Evolutionary conservation across 2,888 invertebrate species (phyloP).

Genomic region (Microctonus brassicae): DNA sequence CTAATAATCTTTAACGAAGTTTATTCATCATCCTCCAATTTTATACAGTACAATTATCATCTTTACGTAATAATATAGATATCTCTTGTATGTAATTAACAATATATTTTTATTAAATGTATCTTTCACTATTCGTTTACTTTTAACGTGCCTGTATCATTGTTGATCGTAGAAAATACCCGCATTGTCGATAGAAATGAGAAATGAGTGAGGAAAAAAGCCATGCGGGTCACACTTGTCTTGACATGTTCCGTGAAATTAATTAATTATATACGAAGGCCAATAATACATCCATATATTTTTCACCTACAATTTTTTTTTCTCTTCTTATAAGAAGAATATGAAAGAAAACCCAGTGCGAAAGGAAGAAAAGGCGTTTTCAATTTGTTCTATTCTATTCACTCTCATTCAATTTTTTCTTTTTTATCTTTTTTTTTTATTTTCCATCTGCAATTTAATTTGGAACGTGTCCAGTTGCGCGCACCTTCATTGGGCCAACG

Average conservation of each 20-base stretch:
- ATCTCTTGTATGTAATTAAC: no score
- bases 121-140: no score
- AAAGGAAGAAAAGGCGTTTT: conserved; percentile 41
- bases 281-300: neutral
- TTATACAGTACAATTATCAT: no score
- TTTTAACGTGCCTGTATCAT: no score
- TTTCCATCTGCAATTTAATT: conserved; percentile 61
- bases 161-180: conserved; percentile 17
- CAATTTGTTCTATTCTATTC: conserved; percentile 53
- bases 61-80: no score
- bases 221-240: conserved; percentile 5
- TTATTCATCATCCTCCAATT: no score
- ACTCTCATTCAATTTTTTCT: conserved; percentile 17
- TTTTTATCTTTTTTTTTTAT: neutral
- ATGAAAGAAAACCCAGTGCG: conserved; percentile 35
- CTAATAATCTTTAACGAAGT: no score
- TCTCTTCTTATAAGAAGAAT: conserved; percentile 38
- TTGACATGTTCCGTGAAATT: neutral
- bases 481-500: conserved; percentile 49
- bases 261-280: neutral
- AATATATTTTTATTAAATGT: no score
- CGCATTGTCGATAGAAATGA: conserved; percentile 1
- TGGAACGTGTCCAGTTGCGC: conserved; percentile 64
- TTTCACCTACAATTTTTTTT: neutral
- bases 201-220: conserved; percentile 14